Conservation (phyloP, 2,888 invertebrate genomes). For the Bruchidius siliquastri region DNA sequence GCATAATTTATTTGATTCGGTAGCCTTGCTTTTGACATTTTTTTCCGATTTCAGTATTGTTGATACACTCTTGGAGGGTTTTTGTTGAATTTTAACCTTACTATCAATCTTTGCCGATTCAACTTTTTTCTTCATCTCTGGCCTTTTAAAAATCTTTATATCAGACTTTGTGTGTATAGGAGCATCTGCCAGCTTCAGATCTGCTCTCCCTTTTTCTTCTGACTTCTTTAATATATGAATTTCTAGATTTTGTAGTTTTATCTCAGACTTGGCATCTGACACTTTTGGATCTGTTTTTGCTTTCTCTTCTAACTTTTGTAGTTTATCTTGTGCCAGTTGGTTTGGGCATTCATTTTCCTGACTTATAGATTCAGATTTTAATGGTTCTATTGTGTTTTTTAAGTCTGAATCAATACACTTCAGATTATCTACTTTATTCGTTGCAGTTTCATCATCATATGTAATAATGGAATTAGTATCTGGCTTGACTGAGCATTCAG, state of each 20-base stretch:
- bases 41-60: background rate
- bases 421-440: background rate
- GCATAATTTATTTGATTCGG: background rate
- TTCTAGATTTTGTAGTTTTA: background rate
- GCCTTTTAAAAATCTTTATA: background rate
- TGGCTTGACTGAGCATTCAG: background rate
- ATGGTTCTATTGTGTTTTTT: background rate
- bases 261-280: background rate
- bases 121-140: background rate
- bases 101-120: background rate
- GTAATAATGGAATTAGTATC: background rate
- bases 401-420: background rate
- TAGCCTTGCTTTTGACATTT: background rate
- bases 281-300: background rate
- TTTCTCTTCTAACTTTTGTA: background rate
- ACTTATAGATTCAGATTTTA: background rate
- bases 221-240: background rate
- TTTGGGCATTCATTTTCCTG: background rate
- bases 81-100: background rate
- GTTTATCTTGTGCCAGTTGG: background rate
- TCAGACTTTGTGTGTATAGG: background rate
- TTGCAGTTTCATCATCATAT: background rate
- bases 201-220: background rate
- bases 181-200: background rate
- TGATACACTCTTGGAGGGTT: background rate